Percentiles rank a stretch among this genome's conserved stretches.
Evolutionary conservation across 2,113 vertebrate species (phyloP).

Genomic region (Takifugu bimaculatus): DNA sequence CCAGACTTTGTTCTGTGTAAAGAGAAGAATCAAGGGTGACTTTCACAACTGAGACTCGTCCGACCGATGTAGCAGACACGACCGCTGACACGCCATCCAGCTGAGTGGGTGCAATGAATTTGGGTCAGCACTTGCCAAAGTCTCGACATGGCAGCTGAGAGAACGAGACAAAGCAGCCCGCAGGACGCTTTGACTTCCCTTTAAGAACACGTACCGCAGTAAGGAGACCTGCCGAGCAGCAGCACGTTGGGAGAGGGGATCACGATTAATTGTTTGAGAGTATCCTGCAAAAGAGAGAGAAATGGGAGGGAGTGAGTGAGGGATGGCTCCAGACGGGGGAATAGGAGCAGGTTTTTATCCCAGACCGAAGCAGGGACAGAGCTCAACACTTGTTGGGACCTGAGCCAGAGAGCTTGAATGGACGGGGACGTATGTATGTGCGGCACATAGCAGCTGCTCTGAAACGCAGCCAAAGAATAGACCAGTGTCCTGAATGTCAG

Average conservation of each 20-base stretch:
- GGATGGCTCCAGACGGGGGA: conserved; percentile 8
- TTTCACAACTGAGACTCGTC: conserved; percentile 8
- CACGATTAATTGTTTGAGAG: conserved; percentile 68
- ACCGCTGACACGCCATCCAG: conserved; percentile 11
- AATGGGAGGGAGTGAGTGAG: not conserved
- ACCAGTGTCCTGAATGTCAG: conserved; percentile 18
- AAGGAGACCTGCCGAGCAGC: conserved; percentile 62
- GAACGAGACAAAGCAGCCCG: conserved; percentile 2
- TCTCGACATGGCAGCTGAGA: conserved; percentile 33
- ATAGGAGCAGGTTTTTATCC: conserved; percentile 18
- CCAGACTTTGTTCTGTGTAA: conserved; percentile 83
- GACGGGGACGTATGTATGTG: conserved; percentile 36
- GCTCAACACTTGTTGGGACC: conserved; percentile 14
- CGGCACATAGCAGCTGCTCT: conserved; percentile 47
- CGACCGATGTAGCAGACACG: not conserved
- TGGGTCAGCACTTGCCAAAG: conserved; percentile 47
- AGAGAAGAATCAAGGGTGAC: conserved; percentile 19
- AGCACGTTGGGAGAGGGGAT: conserved; percentile 68
- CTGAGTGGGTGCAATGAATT: conserved; percentile 22
- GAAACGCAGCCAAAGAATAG: conserved; percentile 39
- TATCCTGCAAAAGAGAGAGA: conserved; percentile 50
- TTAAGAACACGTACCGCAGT: conserved; percentile 56
- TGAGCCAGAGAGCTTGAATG: conserved; percentile 43
- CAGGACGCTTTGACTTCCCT: not conserved
- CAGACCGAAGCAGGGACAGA: conserved; percentile 15